Conservation (phyloP, 2,797 vertebrate genomes). For the Taenioides sp. region DNA sequence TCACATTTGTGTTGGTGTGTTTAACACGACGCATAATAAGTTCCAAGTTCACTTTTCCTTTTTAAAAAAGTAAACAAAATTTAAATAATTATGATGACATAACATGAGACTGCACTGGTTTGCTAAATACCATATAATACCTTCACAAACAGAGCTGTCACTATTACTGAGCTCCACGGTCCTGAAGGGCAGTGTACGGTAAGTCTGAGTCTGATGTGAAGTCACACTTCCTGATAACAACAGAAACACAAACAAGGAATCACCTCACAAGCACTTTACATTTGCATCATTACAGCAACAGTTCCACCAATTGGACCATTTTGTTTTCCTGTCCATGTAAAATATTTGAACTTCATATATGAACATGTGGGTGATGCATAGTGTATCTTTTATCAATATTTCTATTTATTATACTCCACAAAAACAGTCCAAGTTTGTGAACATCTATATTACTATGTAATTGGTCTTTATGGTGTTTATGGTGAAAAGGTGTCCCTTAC, state of each 20-base stretch:
- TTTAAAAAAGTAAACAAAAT: neutral
- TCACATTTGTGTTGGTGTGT: slow-evolving; percentile 86
- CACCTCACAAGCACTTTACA: neutral
- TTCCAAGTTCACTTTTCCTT: slow-evolving; percentile 81
- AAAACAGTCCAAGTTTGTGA: neutral
- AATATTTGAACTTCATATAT: no score
- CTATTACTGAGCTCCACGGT: slow-evolving; percentile 73
- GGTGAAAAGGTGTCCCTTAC: slow-evolving; percentile 45
- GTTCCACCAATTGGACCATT: neutral
- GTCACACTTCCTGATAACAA: slow-evolving; percentile 42
- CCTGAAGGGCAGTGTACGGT: slow-evolving; percentile 70
- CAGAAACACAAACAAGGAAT: neutral
- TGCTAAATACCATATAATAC: slow-evolving; percentile 52
- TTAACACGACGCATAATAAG: slow-evolving; percentile 79
- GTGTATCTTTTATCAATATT: no score
- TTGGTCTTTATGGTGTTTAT: neutral
- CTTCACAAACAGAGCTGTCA: slow-evolving; percentile 46
- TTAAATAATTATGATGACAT: neutral
- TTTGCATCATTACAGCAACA: neutral
- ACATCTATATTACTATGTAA: neutral
- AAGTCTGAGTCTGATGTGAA: slow-evolving; percentile 61
- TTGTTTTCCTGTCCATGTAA: neutral
- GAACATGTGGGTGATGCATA: no score
- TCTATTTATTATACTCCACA: neutral
- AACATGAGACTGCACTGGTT: neutral